Percentiles rank a stretch among this genome's conserved stretches.
Evolutionary conservation across 2,113 vertebrate species (phyloP).

Genomic region (Odontesthes bonariensis): DNA sequence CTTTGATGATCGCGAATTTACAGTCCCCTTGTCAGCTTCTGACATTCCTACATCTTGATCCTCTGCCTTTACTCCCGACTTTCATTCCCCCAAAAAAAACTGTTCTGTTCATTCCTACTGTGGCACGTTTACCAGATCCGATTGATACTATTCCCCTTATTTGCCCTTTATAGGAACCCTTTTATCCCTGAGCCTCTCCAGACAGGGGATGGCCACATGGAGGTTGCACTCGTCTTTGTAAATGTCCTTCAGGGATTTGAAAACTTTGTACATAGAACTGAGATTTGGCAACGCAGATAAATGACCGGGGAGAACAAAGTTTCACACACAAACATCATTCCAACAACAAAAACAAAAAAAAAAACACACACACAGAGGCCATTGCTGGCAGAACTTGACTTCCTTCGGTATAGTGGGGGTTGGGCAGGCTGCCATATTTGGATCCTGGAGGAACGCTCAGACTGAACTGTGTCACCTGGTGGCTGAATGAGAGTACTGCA

Average conservation of each 20-base stretch:
- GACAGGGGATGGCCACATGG: conserved; percentile 53
- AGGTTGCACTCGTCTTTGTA: conserved; percentile 82
- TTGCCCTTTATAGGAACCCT: conserved; percentile 32
- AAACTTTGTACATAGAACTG: conserved; percentile 83
- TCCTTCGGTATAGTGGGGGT: conserved; percentile 32
- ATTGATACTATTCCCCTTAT: conserved; percentile 51
- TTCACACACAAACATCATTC: conserved; percentile 74
- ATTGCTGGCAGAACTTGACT: conserved; percentile 47
- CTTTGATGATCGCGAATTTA: conserved; percentile 30
- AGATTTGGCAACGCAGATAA: conserved; percentile 65
- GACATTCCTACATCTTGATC: conserved; percentile 61
- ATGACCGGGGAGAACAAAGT: conserved; percentile 50
- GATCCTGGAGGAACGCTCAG: conserved; percentile 58
- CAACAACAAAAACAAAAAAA: conserved; percentile 32
- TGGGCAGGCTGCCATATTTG: conserved; percentile 1
- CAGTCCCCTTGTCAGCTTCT: conserved; percentile 25
- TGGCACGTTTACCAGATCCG: conserved; percentile 61
- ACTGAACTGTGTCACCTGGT: conserved; percentile 66
- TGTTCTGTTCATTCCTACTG: conserved; percentile 51
- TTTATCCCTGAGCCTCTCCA: conserved; percentile 60
- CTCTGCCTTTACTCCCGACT: conserved; percentile 53
- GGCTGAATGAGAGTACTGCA: conserved; percentile 69
- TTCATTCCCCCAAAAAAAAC: conserved; percentile 30
- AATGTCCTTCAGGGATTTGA: conserved; percentile 84
- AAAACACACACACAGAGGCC: conserved; percentile 19